Evolutionary conservation across 2,797 vertebrate species (phyloP).

Genomic region (Limosa lapponica): DNA sequence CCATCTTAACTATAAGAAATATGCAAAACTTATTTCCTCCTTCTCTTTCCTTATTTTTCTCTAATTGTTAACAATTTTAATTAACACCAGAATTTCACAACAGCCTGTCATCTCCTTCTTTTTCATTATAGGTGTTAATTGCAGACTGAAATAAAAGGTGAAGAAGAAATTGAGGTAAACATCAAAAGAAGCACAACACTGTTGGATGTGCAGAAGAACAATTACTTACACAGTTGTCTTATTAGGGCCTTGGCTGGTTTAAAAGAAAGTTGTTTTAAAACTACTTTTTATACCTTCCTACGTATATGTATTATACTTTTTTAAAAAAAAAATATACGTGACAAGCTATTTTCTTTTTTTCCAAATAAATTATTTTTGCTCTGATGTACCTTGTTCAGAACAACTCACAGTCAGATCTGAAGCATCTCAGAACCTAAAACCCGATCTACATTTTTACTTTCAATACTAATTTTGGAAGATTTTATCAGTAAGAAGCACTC

Average conservation of each 20-base stretch:
- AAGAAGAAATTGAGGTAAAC: constrained; percentile 66
- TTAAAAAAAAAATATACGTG: background rate
- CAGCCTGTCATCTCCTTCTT: constrained; percentile 33
- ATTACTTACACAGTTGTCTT: constrained; percentile 31
- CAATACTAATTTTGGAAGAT: background rate
- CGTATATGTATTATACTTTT: background rate
- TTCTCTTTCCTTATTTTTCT: constrained; percentile 35
- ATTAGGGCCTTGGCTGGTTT: background rate
- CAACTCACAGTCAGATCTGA: background rate
- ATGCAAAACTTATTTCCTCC: background rate
- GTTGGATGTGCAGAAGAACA: constrained; percentile 15
- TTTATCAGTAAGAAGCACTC: background rate
- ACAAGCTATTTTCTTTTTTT: background rate
- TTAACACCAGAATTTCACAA: constrained; percentile 67
- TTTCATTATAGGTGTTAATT: constrained; percentile 74
- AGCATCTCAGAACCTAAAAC: background rate
- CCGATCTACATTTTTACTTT: background rate
- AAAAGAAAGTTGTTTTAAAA: background rate
- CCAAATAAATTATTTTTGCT: background rate
- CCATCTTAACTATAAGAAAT: background rate
- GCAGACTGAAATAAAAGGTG: constrained; percentile 33
- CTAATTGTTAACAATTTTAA: constrained; percentile 72
- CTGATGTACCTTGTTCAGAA: background rate
- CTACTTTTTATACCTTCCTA: background rate
- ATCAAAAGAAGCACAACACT: constrained; percentile 24